A percentile compares a stretch with the other conserved stretches of the same genome.
Evolutionary conservation across 2,113 vertebrate species (phyloP).

Genomic region (Eubucco bourcierii): DNA sequence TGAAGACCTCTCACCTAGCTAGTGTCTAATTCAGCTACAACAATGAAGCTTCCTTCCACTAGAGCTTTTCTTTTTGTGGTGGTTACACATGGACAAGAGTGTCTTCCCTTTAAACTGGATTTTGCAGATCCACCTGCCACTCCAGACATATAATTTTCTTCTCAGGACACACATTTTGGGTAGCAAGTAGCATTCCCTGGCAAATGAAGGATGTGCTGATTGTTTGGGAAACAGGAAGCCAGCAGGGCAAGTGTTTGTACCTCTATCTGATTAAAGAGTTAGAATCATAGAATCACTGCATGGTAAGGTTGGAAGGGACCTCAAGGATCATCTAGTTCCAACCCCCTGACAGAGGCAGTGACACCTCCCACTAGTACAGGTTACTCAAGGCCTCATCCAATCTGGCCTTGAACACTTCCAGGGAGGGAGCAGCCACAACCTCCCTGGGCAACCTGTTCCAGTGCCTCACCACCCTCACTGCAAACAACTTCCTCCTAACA

Average conservation of each 20-base stretch:
- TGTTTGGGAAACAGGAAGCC: background rate
- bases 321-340: too few relatives aligned
- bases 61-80: background rate
- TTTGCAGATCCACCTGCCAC: background rate
- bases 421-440: too few relatives aligned
- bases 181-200: background rate
- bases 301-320: too few relatives aligned
- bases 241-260: background rate
- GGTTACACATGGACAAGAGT: fast-evolving
- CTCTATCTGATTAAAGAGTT: background rate
- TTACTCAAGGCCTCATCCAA: too few relatives aligned
- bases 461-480: too few relatives aligned
- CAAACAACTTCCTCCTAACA: too few relatives aligned
- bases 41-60: background rate
- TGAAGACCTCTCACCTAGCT: background rate
- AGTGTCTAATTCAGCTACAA: background rate
- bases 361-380: too few relatives aligned
- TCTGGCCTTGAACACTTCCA: too few relatives aligned
- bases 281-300: too few relatives aligned
- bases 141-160: background rate
- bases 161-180: background rate
- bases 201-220: background rate
- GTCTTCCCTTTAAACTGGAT: background rate
- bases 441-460: too few relatives aligned
- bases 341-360: too few relatives aligned